These are phyloP conservation scores for Lota lota DNA, from an alignment of 2,113 vertebrate species.

Conservation along the genomic window DNA sequence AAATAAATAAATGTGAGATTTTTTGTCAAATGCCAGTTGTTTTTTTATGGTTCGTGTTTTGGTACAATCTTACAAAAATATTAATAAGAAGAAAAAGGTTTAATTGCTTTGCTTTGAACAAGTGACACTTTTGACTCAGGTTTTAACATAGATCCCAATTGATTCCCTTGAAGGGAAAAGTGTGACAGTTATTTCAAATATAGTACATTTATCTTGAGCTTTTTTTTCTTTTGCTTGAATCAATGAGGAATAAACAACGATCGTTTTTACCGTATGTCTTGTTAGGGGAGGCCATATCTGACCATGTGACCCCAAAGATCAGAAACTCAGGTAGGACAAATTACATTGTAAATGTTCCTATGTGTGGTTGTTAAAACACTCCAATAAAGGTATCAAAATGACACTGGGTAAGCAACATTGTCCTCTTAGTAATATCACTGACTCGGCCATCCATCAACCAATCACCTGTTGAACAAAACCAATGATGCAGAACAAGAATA, in stretches of 20 bases:
- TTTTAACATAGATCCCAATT: conserved; percentile 52
- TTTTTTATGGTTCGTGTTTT: conserved; percentile 71
- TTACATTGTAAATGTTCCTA: conserved; percentile 70
- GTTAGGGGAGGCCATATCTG: conserved; percentile 65
- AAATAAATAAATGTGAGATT: conserved; percentile 99
- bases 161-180: conserved; percentile 44
- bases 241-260: conserved; percentile 54
- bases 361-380: conserved; percentile 67
- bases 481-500: conserved; percentile 11
- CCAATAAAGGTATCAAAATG: conserved; percentile 66
- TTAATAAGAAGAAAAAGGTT: conserved; percentile 8
- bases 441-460: conserved; percentile 37
- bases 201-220: not conserved
- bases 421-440: conserved; percentile 68
- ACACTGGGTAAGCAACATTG: conserved; percentile 66
- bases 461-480: not conserved
- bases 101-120: conserved; percentile 60
- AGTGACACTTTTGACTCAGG: conserved; percentile 64
- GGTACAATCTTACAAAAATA: conserved; percentile 41
- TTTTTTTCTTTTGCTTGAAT: conserved; percentile 32
- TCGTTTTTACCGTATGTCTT: conserved; percentile 62
- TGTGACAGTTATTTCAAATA: conserved; percentile 30
- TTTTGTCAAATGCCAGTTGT: conserved; percentile 84
- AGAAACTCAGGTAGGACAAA: conserved; percentile 74
- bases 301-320: conserved; percentile 68